Conservation (phyloP, 2,113 vertebrate genomes). For the Antennarius striatus region DNA sequence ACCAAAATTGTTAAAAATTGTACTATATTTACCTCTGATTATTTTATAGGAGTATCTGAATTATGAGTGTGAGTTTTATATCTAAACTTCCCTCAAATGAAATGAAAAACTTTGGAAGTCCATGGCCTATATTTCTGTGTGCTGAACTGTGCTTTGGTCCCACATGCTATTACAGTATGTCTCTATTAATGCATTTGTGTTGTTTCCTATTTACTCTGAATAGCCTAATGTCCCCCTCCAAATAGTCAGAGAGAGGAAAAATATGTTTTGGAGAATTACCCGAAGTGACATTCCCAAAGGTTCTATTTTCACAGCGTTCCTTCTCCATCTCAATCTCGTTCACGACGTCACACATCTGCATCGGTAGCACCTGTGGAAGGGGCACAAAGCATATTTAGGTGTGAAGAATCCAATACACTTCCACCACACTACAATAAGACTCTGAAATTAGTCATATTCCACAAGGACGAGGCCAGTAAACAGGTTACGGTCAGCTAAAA, state of each 20-base stretch:
- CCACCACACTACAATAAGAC: background rate
- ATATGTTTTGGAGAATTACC: slow-evolving; percentile 60
- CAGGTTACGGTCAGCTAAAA: background rate
- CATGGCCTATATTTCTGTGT: background rate
- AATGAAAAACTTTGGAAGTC: too few species aligned
- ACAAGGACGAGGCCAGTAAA: background rate
- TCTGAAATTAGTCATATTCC: background rate
- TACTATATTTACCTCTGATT: too few species aligned
- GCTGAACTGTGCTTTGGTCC: background rate
- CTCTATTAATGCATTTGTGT: slow-evolving; percentile 19
- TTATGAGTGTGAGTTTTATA: too few species aligned
- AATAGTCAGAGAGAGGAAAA: slow-evolving; percentile 22
- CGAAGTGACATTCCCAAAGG: slow-evolving; percentile 74
- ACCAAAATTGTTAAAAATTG: too few species aligned
- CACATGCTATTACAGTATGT: background rate
- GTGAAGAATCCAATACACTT: background rate
- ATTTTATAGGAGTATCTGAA: background rate
- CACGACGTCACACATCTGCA: slow-evolving; percentile 79
- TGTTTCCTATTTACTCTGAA: slow-evolving; percentile 37
- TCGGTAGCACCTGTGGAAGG: slow-evolving; percentile 60
- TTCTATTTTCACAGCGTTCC: slow-evolving; percentile 72
- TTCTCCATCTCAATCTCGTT: slow-evolving; percentile 77
- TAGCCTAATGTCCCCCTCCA: slow-evolving; percentile 3
- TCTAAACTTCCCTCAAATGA: too few species aligned
- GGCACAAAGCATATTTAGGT: slow-evolving; percentile 19